Conservation (phyloP, 2,888 invertebrate genomes). For the Thumatha senex region DNA sequence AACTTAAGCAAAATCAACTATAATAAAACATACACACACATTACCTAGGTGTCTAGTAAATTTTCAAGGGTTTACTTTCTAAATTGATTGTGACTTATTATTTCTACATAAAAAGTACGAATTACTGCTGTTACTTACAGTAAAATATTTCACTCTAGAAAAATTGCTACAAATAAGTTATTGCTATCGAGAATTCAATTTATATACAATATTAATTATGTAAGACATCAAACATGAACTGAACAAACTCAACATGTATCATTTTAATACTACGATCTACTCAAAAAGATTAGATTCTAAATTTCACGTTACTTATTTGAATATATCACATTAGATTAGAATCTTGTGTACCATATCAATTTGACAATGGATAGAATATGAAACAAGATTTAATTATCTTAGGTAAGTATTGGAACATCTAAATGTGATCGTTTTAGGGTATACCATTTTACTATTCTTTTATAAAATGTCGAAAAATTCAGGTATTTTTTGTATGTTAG, state of each 20-base stretch:
- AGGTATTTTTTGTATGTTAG: neutral
- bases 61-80: neutral
- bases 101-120: conserved; percentile 24
- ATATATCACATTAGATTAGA: conserved; percentile 81
- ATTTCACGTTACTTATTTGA: conserved; percentile 58
- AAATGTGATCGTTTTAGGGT: neutral
- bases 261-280: conserved; percentile 41
- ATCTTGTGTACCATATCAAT: conserved; percentile 65
- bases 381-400: neutral
- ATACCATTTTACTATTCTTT: neutral
- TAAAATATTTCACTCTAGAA: conserved; percentile 47
- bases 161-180: conserved; percentile 60
- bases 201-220: conserved; percentile 56
- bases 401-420: no score
- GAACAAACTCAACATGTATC: conserved; percentile 49
- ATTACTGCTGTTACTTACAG: conserved; percentile 34
- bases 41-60: neutral
- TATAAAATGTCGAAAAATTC: neutral
- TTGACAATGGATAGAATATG: conserved; percentile 31
- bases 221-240: conserved; percentile 66
- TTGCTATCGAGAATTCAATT: conserved; percentile 66
- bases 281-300: conserved; percentile 49
- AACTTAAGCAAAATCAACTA: conserved; percentile 30
- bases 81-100: conserved; percentile 23
- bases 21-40: conserved; percentile 10